Conservation (phyloP, 2,888 invertebrate genomes). For the Gari tellinella region DNA sequence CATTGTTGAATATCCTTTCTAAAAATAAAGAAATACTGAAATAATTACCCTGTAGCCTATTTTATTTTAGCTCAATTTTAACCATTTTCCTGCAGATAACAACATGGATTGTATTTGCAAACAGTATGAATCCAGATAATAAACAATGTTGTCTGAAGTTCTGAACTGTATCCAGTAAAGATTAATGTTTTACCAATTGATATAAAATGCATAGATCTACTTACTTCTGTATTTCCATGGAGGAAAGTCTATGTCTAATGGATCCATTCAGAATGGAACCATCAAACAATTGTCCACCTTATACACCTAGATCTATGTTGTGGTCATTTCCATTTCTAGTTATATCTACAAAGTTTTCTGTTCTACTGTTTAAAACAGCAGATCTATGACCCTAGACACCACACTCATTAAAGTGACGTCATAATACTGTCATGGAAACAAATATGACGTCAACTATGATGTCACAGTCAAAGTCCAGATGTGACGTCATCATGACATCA, state of each 20-base stretch:
- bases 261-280: background rate
- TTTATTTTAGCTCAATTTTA: too few relatives aligned
- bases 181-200: background rate
- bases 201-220: background rate
- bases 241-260: constrained; percentile 12
- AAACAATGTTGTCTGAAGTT: too few relatives aligned
- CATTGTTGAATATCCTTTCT: too few relatives aligned
- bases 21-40: too few relatives aligned
- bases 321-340: background rate
- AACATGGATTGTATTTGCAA: too few relatives aligned
- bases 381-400: background rate
- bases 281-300: background rate
- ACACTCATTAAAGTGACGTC: constrained; percentile 7
- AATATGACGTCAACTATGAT: constrained; percentile 17
- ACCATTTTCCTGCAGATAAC: too few relatives aligned
- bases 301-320: background rate
- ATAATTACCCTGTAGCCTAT: too few relatives aligned
- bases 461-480: background rate
- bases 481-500: constrained; percentile 40
- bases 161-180: too few relatives aligned
- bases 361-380: too few relatives aligned
- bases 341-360: background rate
- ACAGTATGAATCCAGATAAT: too few relatives aligned
- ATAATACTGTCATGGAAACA: constrained; percentile 9
- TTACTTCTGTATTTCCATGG: constrained; percentile 49